Evolutionary conservation across 1,140 invertebrate genomes (phyloP).

Genomic region (Drosophila lowei): DNA sequence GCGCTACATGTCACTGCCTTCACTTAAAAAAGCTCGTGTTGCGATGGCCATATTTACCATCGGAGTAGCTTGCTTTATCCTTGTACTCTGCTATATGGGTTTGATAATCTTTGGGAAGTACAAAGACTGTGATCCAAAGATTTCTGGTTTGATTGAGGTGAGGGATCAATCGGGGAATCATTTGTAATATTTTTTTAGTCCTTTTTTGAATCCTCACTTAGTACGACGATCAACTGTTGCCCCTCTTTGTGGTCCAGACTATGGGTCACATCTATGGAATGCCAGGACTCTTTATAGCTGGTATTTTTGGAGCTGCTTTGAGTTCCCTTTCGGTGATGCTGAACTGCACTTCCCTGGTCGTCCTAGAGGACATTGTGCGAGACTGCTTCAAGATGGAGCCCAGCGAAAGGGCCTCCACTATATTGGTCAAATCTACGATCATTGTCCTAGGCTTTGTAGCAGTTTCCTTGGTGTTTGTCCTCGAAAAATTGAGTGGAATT

Average conservation of each 20-base stretch:
- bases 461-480: constrained; percentile 87
- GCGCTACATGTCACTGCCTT: constrained; percentile 90
- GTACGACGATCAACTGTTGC: constrained; percentile 88
- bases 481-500: constrained; percentile 90
- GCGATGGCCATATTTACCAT: constrained; percentile 87
- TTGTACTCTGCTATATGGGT: constrained; percentile 89
- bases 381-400: constrained; percentile 87
- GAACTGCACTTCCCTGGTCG: constrained; percentile 91
- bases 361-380: constrained; percentile 91
- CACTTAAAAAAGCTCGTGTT: constrained; percentile 86
- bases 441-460: constrained; percentile 87
- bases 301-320: constrained; percentile 89
- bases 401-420: constrained; percentile 85
- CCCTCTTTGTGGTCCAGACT: constrained; percentile 88
- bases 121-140: constrained; percentile 89
- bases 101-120: constrained; percentile 90
- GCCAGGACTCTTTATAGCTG: constrained; percentile 91
- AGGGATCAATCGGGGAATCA: background rate
- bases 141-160: constrained; percentile 83
- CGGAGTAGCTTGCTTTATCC: constrained; percentile 87
- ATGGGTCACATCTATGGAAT: constrained; percentile 87
- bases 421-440: constrained; percentile 87
- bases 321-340: constrained; percentile 92
- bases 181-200: too few relatives aligned
- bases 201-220: constrained; percentile 62